These are phyloP conservation scores for Macrobrachium rosenbergii DNA, from an alignment of 1,140 invertebrate species.

Conservation along the genomic window DNA sequence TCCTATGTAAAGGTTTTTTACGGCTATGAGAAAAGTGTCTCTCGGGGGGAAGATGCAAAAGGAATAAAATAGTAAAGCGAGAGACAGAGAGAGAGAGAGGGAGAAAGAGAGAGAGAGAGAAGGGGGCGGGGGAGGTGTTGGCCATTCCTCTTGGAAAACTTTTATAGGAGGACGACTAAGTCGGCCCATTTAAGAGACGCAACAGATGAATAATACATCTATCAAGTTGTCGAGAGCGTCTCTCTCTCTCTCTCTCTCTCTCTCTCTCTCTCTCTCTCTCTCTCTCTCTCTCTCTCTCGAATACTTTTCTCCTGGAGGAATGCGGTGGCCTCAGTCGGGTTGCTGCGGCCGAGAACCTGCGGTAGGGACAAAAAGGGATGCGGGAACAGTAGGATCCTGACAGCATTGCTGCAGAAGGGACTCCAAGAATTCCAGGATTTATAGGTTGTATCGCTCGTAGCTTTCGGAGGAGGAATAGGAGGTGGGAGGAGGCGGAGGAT, in stretches of 20 bases:
- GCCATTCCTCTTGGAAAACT: not conserved
- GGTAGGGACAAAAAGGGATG: no score
- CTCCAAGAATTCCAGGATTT: not conserved
- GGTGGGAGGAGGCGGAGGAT: not conserved
- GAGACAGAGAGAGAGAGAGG: slow-evolving; percentile 47
- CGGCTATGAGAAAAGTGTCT: no score
- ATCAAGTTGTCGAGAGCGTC: not conserved
- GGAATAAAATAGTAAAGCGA: slow-evolving; percentile 26
- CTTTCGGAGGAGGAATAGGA: not conserved
- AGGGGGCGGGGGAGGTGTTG: not conserved
- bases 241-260: no score
- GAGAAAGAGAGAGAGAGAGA: slow-evolving; percentile 34
- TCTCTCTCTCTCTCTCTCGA: not conserved
- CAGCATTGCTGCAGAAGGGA: not conserved
- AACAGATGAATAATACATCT: slow-evolving; percentile 13
- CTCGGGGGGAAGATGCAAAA: not conserved
- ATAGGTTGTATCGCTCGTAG: not conserved
- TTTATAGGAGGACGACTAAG: no score
- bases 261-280: no score
- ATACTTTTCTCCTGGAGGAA: not conserved
- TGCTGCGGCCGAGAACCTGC: no score
- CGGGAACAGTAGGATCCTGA: no score
- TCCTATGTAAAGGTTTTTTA: no score
- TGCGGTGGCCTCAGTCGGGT: no score
- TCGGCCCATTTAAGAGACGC: slow-evolving; percentile 3